Percentiles rank a stretch among this genome's conserved stretches.
phyloP scores from a whole-genome alignment of 2,797 vertebrate species.

The Linurgus olivaceus region DNA sequence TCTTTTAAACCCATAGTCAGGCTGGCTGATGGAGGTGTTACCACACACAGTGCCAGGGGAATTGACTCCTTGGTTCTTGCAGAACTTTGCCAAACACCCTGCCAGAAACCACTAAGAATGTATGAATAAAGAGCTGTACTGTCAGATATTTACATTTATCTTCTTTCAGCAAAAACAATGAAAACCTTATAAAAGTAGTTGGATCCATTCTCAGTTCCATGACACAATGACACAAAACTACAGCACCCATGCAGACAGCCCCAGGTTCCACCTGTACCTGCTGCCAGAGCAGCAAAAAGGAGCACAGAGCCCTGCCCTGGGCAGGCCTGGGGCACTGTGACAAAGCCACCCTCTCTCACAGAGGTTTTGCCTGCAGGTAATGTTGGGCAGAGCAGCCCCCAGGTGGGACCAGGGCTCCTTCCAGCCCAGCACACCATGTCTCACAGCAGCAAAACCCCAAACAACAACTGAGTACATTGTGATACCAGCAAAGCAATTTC shows the following conservation, averaged over 20 bases:
- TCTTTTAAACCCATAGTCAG: neutral
- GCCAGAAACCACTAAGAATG: neutral
- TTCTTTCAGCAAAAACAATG: neutral
- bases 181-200: neutral
- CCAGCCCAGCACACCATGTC: fast-evolving
- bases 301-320: fast-evolving
- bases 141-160: neutral
- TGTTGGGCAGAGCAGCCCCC: fast-evolving
- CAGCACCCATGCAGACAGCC: neutral
- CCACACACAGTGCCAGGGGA: neutral
- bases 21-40: neutral
- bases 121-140: neutral
- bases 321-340: fast-evolving
- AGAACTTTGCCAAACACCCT: neutral
- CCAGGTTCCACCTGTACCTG: neutral
- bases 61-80: neutral
- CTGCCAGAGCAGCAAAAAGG: neutral
- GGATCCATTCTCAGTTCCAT: neutral
- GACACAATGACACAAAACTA: neutral
- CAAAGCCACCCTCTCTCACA: fast-evolving
- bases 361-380: fast-evolving
- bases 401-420: neutral
- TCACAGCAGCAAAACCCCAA: neutral
- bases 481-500: neutral
- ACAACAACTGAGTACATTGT: fast-evolving